Percentiles rank a stretch among this genome's conserved stretches.
Evolutionary conservation across 2,113 vertebrate species (phyloP).

Genomic region (Pimephales promelas): DNA sequence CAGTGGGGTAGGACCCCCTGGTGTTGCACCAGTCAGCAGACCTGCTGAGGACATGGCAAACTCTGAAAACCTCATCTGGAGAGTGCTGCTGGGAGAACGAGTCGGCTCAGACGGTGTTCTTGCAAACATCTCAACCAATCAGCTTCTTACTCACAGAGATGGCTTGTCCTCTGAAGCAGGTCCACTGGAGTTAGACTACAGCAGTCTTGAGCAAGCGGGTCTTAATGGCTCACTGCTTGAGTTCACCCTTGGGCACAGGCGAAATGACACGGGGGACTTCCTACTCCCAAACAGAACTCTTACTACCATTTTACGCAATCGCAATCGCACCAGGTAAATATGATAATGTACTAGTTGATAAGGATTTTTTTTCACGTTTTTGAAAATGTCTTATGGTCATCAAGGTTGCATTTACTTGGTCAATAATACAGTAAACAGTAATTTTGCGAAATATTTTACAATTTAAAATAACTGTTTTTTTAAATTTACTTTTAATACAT

Average conservation of each 20-base stretch:
- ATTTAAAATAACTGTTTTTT: background rate
- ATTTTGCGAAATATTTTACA: background rate
- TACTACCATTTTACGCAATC: slow-evolving; percentile 66
- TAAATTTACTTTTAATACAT: too few species aligned
- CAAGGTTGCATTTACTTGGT: background rate
- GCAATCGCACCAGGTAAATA: slow-evolving; percentile 90
- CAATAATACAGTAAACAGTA: background rate
- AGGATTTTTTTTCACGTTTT: background rate
- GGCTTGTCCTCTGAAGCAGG: slow-evolving; percentile 72
- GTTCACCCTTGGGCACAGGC: slow-evolving; percentile 75
- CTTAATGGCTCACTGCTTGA: slow-evolving; percentile 84
- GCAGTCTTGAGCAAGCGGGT: slow-evolving; percentile 70
- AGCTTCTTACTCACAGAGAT: slow-evolving; percentile 79
- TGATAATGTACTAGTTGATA: background rate
- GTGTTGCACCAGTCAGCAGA: slow-evolving; percentile 53
- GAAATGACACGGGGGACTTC: slow-evolving; percentile 80
- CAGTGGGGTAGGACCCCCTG: slow-evolving; percentile 56
- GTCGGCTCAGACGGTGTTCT: slow-evolving; percentile 76
- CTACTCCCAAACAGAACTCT: slow-evolving; percentile 78
- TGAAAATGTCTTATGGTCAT: background rate
- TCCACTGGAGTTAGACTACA: slow-evolving; percentile 76
- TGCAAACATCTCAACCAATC: slow-evolving; percentile 84
- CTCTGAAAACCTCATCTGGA: slow-evolving; percentile 85
- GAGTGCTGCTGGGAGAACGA: slow-evolving; percentile 75
- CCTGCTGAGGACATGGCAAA: slow-evolving; percentile 72